phyloP scores from a whole-genome alignment of 2,888 invertebrate species.

The Dione vanillae region DNA sequence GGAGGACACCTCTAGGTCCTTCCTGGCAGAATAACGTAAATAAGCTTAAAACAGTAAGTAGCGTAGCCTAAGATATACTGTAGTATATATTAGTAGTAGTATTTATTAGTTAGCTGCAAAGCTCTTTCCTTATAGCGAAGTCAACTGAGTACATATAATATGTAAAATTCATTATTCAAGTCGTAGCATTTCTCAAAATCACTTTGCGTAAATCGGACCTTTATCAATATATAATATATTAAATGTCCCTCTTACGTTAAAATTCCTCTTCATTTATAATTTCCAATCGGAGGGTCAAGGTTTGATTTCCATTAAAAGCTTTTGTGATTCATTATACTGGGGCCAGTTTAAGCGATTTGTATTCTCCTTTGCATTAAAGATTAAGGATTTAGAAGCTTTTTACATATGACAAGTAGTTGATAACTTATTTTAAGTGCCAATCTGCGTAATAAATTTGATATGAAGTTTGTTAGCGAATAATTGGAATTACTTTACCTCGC shows the following conservation, averaged over 20 bases:
- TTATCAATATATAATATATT: constrained; percentile 61
- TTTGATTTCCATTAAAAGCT: constrained; percentile 55
- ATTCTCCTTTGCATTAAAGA: constrained; percentile 35
- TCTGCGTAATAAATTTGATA: constrained; percentile 39
- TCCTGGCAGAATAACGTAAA: no score
- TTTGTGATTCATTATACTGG: constrained; percentile 51
- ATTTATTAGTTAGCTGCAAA: no score
- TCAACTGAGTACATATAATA: constrained; percentile 18
- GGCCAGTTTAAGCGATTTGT: constrained; percentile 47
- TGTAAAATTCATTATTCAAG: constrained; percentile 46
- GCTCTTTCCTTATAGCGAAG: neutral
- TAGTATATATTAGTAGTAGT: no score
- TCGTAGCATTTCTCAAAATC: constrained; percentile 50
- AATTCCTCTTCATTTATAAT: constrained; percentile 39
- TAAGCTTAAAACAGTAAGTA: no score
- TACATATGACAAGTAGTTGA: constrained; percentile 40
- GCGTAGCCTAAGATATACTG: no score
- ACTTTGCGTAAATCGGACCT: constrained; percentile 60
- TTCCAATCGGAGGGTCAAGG: constrained; percentile 45
- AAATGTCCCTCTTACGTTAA: constrained; percentile 51
- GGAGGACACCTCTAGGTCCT: no score
- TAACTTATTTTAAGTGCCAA: constrained; percentile 42
- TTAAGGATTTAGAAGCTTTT: constrained; percentile 43
- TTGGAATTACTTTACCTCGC: constrained; percentile 29
- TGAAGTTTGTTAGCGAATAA: constrained; percentile 32